Evolutionary conservation across 2,888 invertebrate genomes (phyloP), one percentile per base, ranked within the genome.

Genomic region (Dryobota labecula): DNA sequence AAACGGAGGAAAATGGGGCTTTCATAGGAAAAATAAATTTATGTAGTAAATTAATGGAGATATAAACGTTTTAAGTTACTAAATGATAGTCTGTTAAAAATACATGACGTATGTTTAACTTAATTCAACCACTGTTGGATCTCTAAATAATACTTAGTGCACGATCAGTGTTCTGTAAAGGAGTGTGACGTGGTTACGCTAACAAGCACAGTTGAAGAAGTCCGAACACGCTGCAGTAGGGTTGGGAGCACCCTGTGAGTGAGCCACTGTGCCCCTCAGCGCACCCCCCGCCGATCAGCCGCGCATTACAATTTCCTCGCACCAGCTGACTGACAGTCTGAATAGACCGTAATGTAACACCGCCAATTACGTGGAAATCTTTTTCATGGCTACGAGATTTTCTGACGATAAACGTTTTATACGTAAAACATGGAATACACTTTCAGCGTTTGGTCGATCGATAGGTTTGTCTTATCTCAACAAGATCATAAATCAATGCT

Each of bases 281-380:
- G 70, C 38, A 54, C 74, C 72, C 70, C 64, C 41, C 62, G 49
- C 51, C 53, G 76, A 76, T 78, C 71, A 57, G 61, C 54, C 70
- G 63, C 68, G 64, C 61, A 73, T 63, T 73, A 61, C 65, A 65
- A 72, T 68, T 70, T 68, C 63, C 64, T 45, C 56, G 73, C 69
- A 30, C 54, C 70, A 54, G 49, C 67, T 72, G 69, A 73, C 67
- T 72, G 69, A 73, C 65, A 77, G 41, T 64, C 61, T 85, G 66
- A 80, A 83, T 81, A 77, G 78, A 72, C 57, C 58, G 65, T 66
- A 67, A 73, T 57, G 65, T 66, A 67, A 73, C 53, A 75, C 72
- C 43, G 62, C 61, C 80, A 80, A 82, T 84, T 78, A 76, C 58
- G 43, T 70, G 36, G 66, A 76, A 78, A 73, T 79, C 27, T 76